phyloP scores from a whole-genome alignment of 2,113 vertebrate species.

The Progne subis region DNA sequence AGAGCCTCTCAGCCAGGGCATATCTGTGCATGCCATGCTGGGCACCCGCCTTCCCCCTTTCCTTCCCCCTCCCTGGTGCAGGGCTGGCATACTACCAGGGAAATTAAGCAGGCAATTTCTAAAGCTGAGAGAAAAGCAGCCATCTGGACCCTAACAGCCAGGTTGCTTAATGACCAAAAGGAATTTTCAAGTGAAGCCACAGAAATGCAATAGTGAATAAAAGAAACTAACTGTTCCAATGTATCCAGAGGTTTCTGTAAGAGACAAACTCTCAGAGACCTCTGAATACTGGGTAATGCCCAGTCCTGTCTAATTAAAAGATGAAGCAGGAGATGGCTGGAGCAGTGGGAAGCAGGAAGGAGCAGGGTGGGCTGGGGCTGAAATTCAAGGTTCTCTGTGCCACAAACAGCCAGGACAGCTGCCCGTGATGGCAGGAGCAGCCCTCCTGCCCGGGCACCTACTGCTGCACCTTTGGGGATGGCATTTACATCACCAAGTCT shows the following conservation, averaged over 20 bases:
- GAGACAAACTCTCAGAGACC: neutral
- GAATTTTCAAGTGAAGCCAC: neutral
- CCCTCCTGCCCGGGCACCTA: neutral
- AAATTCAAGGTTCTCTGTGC: neutral
- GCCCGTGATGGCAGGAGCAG: neutral
- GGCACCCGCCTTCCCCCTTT: neutral
- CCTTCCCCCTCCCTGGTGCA: neutral
- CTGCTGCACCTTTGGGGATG: neutral
- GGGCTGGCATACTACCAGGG: slow-evolving; percentile 12
- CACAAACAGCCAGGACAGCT: neutral
- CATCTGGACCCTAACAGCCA: slow-evolving; percentile 11
- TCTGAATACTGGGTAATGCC: neutral
- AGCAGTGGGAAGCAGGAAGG: neutral
- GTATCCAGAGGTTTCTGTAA: neutral
- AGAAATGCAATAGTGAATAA: neutral
- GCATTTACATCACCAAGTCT: neutral
- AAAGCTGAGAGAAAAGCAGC: slow-evolving; percentile 2
- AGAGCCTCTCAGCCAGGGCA: neutral
- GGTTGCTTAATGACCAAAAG: neutral
- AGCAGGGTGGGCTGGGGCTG: neutral
- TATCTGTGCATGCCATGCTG: rapidly evolving
- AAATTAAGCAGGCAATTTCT: slow-evolving; percentile 3
- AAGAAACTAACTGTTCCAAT: neutral
- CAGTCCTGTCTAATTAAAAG: neutral
- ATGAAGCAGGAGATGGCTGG: neutral